Conservation (phyloP, 2,797 vertebrate genomes). For the Atherinosoma microstoma region DNA sequence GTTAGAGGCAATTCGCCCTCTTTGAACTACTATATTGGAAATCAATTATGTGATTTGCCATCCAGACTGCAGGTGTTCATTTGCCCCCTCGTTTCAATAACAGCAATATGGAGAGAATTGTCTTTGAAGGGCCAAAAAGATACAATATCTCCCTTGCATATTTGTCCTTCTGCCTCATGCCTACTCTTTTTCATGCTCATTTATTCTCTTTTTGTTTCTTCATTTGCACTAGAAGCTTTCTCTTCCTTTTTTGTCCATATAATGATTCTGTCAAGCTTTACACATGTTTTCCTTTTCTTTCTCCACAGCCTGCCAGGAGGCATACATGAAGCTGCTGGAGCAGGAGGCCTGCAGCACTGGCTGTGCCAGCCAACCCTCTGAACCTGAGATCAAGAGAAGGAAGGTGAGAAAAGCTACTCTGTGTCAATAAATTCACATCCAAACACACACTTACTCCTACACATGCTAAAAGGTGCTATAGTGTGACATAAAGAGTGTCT, state of each 20-base stretch:
- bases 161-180: conserved; percentile 20
- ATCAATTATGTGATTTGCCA: conserved; percentile 71
- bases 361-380: conserved; percentile 89
- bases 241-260: background rate
- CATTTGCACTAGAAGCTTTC: conserved; percentile 8
- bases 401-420: conserved; percentile 80
- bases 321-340: conserved; percentile 88
- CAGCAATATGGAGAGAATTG: conserved; percentile 6
- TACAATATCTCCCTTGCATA: conserved; percentile 20
- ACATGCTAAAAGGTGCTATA: conserved; percentile 1
- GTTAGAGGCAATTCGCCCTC: conserved; percentile 30
- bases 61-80: conserved; percentile 58
- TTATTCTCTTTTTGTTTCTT: conserved; percentile 18
- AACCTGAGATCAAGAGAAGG: conserved; percentile 87
- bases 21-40: conserved; percentile 69
- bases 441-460: conserved; percentile 1
- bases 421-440: conserved; percentile 9
- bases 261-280: conserved; percentile 23
- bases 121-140: conserved; percentile 6
- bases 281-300: conserved; percentile 21
- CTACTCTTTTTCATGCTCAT: conserved; percentile 9
- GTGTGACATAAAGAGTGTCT: conserved; percentile 1
- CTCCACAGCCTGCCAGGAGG: conserved; percentile 91
- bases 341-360: conserved; percentile 91
- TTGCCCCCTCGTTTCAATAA: conserved; percentile 43